phyloP scores from a whole-genome alignment of 2,113 vertebrate genomes.

The Forbesichthys papilliferus region DNA sequence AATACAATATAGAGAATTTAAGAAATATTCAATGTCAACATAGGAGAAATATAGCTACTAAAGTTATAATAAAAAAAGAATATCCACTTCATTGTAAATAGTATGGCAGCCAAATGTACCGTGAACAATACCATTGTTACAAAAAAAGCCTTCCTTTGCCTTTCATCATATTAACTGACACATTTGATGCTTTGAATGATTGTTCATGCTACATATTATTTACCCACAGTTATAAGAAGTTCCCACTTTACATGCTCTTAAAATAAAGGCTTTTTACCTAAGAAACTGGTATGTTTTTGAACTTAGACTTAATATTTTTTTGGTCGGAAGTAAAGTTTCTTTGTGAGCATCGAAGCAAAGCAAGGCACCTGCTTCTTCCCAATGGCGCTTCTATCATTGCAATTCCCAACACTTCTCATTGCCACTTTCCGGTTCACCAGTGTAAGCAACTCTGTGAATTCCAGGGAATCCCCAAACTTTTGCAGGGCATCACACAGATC shows the following conservation, averaged over 20 bases:
- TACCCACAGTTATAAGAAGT: too few species aligned
- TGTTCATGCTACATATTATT: too few species aligned
- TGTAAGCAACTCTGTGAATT: constrained; percentile 92
- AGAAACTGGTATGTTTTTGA: too few species aligned
- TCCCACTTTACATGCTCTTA: too few species aligned
- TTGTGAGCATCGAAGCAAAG: constrained; percentile 96
- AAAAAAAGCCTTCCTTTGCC: too few species aligned
- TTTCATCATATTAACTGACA: too few species aligned
- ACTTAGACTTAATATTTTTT: constrained; percentile 61
- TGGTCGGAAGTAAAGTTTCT: constrained; percentile 87
- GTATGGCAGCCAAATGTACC: neutral
- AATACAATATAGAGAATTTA: too few species aligned
- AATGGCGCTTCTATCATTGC: constrained; percentile 67
- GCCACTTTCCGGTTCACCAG: constrained; percentile 94
- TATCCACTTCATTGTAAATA: neutral
- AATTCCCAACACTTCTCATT: constrained; percentile 75
- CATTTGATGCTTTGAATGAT: too few species aligned
- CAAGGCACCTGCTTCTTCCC: constrained; percentile 98
- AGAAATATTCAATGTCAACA: too few species aligned
- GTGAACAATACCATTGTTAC: too few species aligned
- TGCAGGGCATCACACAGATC: constrained; percentile 87
- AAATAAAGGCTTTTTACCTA: too few species aligned
- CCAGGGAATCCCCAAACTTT: constrained; percentile 78
- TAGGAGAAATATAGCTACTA: neutral
- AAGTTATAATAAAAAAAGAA: constrained; percentile 9